Evolutionary conservation across 2,797 vertebrate genomes (phyloP).

Genomic region (Chelon auratus): DNA sequence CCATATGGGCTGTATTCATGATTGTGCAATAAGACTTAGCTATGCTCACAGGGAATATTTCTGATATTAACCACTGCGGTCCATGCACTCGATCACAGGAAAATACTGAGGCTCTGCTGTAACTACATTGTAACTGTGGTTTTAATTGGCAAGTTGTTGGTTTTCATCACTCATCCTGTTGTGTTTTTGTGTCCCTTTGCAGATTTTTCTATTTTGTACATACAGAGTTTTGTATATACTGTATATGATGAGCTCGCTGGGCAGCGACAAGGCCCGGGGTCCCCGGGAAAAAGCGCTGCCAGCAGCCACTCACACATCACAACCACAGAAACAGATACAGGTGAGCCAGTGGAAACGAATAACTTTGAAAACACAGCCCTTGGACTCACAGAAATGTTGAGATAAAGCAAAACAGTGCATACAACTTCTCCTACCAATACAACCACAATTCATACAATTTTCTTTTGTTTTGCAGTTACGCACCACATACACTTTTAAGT

Average conservation of each 20-base stretch:
- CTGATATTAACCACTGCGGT: constrained; percentile 22
- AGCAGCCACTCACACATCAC: constrained; percentile 86
- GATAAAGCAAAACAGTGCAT: constrained; percentile 3
- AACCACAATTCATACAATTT: constrained; percentile 27
- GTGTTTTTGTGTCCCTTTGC: constrained; percentile 62
- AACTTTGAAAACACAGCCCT: background rate
- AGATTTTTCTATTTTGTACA: constrained; percentile 99
- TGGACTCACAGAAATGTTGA: background rate
- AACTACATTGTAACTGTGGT: background rate
- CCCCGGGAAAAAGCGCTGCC: constrained; percentile 94
- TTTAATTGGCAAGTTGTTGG: background rate
- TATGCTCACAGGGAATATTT: constrained; percentile 51
- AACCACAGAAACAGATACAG: constrained; percentile 97
- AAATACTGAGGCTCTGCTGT: constrained; percentile 7
- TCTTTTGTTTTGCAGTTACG: constrained; percentile 5
- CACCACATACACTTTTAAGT: background rate
- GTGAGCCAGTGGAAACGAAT: constrained; percentile 77
- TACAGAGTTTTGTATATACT: constrained; percentile 99
- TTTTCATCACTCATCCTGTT: constrained; percentile 18
- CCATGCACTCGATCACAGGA: background rate
- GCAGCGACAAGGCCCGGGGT: constrained; percentile 92
- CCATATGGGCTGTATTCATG: constrained; percentile 56
- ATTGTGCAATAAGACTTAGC: constrained; percentile 68
- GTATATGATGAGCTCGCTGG: constrained; percentile 99
- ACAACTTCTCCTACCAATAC: background rate